Percentiles rank a stretch among this genome's conserved stretches.
Evolutionary conservation across 2,113 vertebrate species (phyloP).

Genomic region (Indri indri): DNA sequence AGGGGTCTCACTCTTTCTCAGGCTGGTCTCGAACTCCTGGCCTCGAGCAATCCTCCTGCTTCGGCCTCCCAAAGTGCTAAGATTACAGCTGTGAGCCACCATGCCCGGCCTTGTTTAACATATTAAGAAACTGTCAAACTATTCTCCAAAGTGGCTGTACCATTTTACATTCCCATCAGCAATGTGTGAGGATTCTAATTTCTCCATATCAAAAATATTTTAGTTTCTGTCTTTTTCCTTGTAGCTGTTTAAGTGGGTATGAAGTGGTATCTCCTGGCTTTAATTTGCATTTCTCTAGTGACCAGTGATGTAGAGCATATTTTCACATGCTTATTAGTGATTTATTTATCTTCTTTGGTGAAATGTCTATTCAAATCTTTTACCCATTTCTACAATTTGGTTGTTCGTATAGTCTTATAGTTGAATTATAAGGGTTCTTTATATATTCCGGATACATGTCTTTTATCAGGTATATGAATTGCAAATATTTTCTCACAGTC

Average conservation of each 20-base stretch:
- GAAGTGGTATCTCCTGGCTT: neutral
- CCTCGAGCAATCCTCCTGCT: too few relatives aligned
- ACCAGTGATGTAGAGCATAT: neutral
- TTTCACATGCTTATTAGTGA: neutral
- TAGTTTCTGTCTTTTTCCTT: neutral
- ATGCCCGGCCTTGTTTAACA: neutral
- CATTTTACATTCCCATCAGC: constrained; percentile 2
- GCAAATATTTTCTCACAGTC: neutral
- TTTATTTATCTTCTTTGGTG: neutral
- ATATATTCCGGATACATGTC: neutral
- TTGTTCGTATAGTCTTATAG: neutral
- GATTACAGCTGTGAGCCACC: too few relatives aligned
- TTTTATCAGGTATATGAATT: neutral
- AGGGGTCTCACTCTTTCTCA: too few relatives aligned
- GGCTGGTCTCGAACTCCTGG: too few relatives aligned
- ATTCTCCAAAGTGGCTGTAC: neutral
- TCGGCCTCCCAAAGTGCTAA: too few relatives aligned
- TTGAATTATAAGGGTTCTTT: neutral
- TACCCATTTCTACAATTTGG: neutral
- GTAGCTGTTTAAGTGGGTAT: neutral
- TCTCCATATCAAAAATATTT: neutral
- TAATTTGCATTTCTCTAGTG: neutral
- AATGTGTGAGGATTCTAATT: neutral
- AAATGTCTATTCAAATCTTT: neutral
- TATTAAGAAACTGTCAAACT: constrained; percentile 16